Base-by-base conservation (phyloP, 2,888 invertebrate genomes). In the Petrolisthes manimaculis region DNA sequence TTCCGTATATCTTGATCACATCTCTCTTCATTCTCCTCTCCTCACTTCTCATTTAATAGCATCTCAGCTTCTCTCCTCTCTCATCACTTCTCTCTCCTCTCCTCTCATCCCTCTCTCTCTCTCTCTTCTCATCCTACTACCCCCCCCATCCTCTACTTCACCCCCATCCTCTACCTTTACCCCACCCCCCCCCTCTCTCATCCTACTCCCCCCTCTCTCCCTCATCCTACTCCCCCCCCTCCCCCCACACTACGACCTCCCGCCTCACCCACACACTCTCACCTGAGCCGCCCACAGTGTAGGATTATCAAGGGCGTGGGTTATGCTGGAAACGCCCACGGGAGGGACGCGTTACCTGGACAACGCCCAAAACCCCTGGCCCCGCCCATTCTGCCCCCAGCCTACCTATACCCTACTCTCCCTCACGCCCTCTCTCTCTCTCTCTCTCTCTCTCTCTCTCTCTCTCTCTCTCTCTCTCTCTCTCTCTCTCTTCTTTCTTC, bases 231-330 rank as follows among this genome's bases (percentile, higher is more conserved):
- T 21, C 54, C 79, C 24, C 12, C 37, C 18, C 86, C 55, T 8
- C 54, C 51, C 54, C 37, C 61, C 78, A 84, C 84, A 56, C 55
- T 51, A 77, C 51, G 37, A 37, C 77, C 12, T 77, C 21, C 86
- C 67, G 56, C n/a, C 86, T 37, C 84, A 21, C 84, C 21, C 84
- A 79, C 84, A 75, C 82, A n/a, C 82, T 53, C 56, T 61, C 86
- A 86, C 61, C 82, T 77, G 86, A 86, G 86, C 86, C 86, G 82
- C 86, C 86, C 86, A 82, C 86, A 80, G 56, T 55, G 56, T 77
- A 24, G 82, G 86, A 86, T 83, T 86, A 86, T 86, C 86, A 86
- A 86, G 86, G 86, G 86, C 83, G 86, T 82, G 86, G 83, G 86
- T 69, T 83, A 86, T 83, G 56, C 61, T 61, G 86, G 86, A 86